phyloP scores from a whole-genome alignment of 2,797 vertebrate genomes.

The Mareca penelope region DNA sequence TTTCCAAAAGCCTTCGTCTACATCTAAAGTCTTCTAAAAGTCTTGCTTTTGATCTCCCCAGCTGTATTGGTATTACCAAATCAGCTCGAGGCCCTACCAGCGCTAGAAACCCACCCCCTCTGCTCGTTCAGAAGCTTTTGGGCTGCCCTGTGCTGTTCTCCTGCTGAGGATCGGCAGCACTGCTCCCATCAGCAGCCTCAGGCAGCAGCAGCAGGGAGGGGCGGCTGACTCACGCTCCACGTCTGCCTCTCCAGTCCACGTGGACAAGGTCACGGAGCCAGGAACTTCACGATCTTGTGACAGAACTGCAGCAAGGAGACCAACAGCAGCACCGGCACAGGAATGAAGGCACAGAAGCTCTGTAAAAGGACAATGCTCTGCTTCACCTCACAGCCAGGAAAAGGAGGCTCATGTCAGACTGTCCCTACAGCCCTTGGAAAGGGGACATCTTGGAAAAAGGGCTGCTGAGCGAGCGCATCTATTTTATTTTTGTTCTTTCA shows the following conservation, averaged over 20 bases:
- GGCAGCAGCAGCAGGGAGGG: neutral
- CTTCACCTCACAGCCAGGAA: neutral
- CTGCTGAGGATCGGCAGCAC: neutral
- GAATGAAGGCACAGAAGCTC: neutral
- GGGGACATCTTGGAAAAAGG: neutral
- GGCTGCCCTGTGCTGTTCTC: fast-evolving
- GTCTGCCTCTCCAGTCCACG: fast-evolving
- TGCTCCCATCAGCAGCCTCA: neutral
- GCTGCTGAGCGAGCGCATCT: neutral
- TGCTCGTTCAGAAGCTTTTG: neutral
- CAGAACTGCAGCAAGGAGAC: neutral
- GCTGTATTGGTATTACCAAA: neutral
- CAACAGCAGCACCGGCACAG: fast-evolving
- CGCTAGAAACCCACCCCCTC: neutral
- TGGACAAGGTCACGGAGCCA: neutral
- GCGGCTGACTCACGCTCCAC: neutral
- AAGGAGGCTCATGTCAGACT: neutral
- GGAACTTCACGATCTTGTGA: neutral
- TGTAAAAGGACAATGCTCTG: neutral
- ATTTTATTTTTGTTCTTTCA: neutral
- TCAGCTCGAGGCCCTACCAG: neutral
- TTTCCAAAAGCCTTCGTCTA: neutral
- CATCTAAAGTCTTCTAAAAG: neutral
- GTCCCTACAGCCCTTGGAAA: neutral
- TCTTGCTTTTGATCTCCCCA: neutral